These are phyloP conservation scores for Kryptopterus vitreolus DNA, from an alignment of 2,797 vertebrate genomes.

Conservation along the genomic window DNA sequence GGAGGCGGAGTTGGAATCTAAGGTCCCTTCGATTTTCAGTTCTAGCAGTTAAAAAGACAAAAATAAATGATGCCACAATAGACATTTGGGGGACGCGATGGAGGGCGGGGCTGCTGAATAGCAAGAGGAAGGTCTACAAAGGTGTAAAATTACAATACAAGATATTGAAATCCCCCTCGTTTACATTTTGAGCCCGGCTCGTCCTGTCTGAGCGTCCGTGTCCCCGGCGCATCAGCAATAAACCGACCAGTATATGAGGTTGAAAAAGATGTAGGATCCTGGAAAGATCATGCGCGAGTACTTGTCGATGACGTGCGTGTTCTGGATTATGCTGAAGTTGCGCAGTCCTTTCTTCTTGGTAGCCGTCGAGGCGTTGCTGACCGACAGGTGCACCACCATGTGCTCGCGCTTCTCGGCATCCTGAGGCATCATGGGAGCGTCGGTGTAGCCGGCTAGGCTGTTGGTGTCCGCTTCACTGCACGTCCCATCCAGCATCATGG, in stretches of 20 bases:
- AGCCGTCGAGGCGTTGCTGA: constrained; percentile 81
- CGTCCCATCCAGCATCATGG: constrained; percentile 89
- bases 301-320: constrained; percentile 92
- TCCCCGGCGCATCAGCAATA: constrained; percentile 79
- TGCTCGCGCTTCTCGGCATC: constrained; percentile 84
- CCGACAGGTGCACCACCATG: constrained; percentile 85
- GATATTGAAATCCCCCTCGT: background rate
- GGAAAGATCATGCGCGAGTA: constrained; percentile 95
- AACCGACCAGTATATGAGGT: constrained; percentile 95
- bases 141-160: background rate
- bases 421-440: constrained; percentile 80
- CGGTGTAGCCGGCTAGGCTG: constrained; percentile 89
- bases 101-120: background rate
- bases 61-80: background rate
- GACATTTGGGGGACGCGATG: no score
- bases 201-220: constrained; percentile 1
- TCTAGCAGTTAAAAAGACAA: background rate
- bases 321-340: constrained; percentile 85
- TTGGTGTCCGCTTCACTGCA: constrained; percentile 91
- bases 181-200: background rate
- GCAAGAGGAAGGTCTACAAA: background rate
- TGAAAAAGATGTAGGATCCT: constrained; percentile 95
- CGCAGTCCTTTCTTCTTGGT: constrained; percentile 82
- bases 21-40: no score
- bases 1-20: no score